Base-by-base conservation (phyloP, 2,888 invertebrate species). In the Limnephilus marmoratus region DNA sequence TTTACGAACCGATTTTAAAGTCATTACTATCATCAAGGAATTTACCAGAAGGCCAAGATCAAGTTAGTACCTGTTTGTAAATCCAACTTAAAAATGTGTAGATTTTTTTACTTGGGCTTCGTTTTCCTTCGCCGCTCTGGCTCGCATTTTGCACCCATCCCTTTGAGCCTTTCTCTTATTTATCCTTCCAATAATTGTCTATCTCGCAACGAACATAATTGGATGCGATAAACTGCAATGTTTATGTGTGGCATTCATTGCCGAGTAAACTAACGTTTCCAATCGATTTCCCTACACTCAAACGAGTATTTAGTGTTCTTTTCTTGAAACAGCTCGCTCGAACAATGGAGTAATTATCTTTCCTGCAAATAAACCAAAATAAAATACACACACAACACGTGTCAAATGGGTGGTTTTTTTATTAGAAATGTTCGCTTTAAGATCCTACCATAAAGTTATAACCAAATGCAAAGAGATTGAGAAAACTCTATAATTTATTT, bases 121-220 rank as follows among this genome's bases (percentile, higher is more conserved):
- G 68, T 68, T 68, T 68, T 68, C 1, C 68, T 68, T 68, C 24
- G 24, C 68, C 24, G 68, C 24, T 68, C 68, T 24, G 68, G n/a
- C 68, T 68, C 68, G 68, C 24, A 68, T 68, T 68, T 68, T 68
- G 24, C 68, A n/a, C 9, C 24, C 68, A 24, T n/a, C 68, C 68
- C 68, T 68, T 68, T n/a, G 68, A 68, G 68, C 68, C 68, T 68
- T 68, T 68, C 68, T 68, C 68, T 88, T 85, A 68, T 80, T 90
- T 85, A 53, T 93, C 92, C 86, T 92, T 87, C 87, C 49, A 90
- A 92, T 90, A 90, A 93, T 92, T 93, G 93, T 93, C 93, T 93
- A 86, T 88, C 45, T 83, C 80, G 82, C 41, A 24, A 41, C n/a
- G 45, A 83, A 53, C 87, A 93, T 93, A 93, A 93, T 92, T 93